These are phyloP conservation scores for Malacoctenus gilli DNA, from an alignment of 2,797 vertebrate species.

Conservation along the genomic window DNA sequence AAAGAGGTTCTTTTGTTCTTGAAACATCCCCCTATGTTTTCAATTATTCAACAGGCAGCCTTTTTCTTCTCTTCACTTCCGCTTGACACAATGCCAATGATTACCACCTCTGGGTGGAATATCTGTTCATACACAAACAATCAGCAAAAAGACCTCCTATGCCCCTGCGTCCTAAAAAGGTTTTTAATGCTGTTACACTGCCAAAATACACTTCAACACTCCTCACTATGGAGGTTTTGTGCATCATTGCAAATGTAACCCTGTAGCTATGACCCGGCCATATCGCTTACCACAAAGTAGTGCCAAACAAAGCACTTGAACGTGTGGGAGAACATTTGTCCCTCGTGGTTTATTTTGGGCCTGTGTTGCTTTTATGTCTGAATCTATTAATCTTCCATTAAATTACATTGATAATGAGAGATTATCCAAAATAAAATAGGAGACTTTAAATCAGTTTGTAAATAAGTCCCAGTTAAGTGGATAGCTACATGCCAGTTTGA, in stretches of 20 bases:
- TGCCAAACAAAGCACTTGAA: neutral
- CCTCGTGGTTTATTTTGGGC: neutral
- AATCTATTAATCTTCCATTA: too few relatives aligned
- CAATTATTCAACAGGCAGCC: conserved; percentile 73
- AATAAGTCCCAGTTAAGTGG: too few relatives aligned
- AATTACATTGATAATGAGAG: too few relatives aligned
- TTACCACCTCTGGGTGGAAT: conserved; percentile 56
- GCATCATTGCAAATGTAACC: neutral
- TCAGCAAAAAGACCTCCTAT: too few relatives aligned
- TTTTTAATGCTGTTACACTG: too few relatives aligned
- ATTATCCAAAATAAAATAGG: too few relatives aligned
- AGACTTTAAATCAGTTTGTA: too few relatives aligned
- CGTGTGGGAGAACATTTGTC: neutral
- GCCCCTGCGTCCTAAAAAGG: too few relatives aligned
- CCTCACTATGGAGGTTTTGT: too few relatives aligned
- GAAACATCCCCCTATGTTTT: conserved; percentile 52
- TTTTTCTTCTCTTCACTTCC: conserved; percentile 49
- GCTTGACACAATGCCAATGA: conserved; percentile 43
- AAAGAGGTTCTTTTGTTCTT: conserved; percentile 63
- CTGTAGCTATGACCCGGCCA: neutral
- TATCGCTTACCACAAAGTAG: neutral
- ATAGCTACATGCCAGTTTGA: too few relatives aligned
- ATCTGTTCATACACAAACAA: conserved; percentile 20
- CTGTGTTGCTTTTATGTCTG: too few relatives aligned
- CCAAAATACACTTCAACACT: too few relatives aligned